phyloP scores from a whole-genome alignment of 2,113 vertebrate species.

The Ondatra zibethicus region DNA sequence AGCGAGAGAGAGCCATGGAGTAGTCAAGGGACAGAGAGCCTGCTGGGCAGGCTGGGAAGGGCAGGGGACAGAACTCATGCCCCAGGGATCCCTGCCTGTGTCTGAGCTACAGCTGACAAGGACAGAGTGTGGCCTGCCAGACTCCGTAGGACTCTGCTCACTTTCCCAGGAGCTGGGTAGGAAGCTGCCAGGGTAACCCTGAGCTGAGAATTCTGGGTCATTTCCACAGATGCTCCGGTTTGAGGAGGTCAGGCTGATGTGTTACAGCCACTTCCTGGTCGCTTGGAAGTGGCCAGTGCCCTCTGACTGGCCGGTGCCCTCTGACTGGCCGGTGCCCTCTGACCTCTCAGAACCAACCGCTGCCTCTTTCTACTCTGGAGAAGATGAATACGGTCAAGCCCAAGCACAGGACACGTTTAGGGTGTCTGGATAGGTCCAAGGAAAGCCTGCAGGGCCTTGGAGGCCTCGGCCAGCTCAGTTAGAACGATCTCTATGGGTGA shows the following conservation, averaged over 20 bases:
- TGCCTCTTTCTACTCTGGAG: background rate
- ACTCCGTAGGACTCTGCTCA: fast-evolving
- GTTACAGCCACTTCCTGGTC: background rate
- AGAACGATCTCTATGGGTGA: background rate
- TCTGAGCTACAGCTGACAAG: background rate
- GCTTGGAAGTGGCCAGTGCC: background rate
- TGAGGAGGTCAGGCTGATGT: fast-evolving
- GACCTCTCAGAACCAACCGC: too few species aligned
- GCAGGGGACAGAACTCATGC: background rate
- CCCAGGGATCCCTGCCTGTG: background rate
- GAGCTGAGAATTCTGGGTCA: background rate
- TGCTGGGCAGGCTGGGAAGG: background rate
- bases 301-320: too few species aligned
- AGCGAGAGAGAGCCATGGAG: background rate
- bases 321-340: background rate
- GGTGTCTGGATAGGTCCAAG: background rate
- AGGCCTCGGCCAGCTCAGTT: background rate
- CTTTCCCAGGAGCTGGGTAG: too few species aligned
- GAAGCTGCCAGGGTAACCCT: background rate
- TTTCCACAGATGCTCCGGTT: background rate
- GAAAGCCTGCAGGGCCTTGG: too few species aligned
- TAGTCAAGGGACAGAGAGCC: background rate
- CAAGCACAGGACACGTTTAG: background rate
- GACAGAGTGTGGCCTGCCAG: background rate
- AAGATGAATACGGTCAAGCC: background rate